Percentiles rank a stretch among this genome's conserved stretches.
phyloP scores from a whole-genome alignment of 2,888 invertebrate genomes.

The Exocentrus adspersus region DNA sequence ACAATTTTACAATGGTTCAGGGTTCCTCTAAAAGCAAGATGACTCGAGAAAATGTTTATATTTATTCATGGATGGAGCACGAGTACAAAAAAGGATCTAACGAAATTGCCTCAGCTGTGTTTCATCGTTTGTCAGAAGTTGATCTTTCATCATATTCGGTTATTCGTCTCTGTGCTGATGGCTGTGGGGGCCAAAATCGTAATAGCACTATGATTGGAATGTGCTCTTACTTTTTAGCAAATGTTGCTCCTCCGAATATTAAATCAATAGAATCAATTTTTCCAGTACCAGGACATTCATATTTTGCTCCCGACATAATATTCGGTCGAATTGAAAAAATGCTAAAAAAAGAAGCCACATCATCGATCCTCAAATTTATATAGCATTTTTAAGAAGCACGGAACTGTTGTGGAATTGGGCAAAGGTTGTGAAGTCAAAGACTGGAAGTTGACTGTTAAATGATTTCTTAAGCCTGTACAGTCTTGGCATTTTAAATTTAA shows the following conservation, averaged over 20 bases:
- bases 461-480: constrained; percentile 8
- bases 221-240: not conserved
- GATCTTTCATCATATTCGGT: constrained; percentile 1
- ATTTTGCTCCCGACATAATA: constrained; percentile 31
- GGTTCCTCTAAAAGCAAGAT: constrained; percentile 14
- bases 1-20: constrained; percentile 31
- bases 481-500: constrained; percentile 23
- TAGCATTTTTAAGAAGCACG: constrained; percentile 29
- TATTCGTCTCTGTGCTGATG: constrained; percentile 28
- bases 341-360: constrained; percentile 33
- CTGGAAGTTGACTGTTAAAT: constrained; percentile 28
- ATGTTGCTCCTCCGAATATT: constrained; percentile 2
- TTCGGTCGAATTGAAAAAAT: constrained; percentile 36
- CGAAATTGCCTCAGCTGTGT: constrained; percentile 25
- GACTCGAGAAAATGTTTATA: constrained; percentile 20
- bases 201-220: constrained; percentile 1
- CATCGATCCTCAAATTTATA: constrained; percentile 28
- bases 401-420: constrained; percentile 29
- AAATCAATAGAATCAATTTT: not conserved
- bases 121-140: constrained; percentile 18
- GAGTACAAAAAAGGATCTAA: constrained; percentile 21
- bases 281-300: constrained; percentile 15
- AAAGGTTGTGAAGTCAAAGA: constrained; percentile 25
- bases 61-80: constrained; percentile 20
- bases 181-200: constrained; percentile 22